phyloP scores from a whole-genome alignment of 2,113 vertebrate species.

The Pongo abelii region DNA sequence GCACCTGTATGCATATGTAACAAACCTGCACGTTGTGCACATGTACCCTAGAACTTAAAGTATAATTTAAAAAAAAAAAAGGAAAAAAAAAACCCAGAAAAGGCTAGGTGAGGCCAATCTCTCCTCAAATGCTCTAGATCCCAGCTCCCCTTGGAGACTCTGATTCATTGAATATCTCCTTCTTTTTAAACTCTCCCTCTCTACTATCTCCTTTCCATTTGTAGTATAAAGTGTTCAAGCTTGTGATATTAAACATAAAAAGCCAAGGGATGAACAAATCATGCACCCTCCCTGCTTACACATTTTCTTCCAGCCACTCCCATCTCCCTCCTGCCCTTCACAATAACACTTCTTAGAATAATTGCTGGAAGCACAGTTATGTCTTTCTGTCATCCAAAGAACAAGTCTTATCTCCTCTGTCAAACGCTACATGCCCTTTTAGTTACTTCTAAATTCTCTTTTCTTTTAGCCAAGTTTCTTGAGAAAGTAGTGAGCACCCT shows the following conservation, averaged over 20 bases:
- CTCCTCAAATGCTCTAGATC: not conserved
- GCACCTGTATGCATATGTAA: too few relatives aligned
- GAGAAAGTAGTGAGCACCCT: not conserved
- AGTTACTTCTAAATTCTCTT: not conserved
- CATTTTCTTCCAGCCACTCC: not conserved
- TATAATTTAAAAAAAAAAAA: too few relatives aligned
- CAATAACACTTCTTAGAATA: not conserved
- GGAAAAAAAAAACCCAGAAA: not conserved
- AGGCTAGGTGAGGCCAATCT: not conserved
- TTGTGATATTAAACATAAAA: not conserved
- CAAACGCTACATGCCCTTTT: not conserved
- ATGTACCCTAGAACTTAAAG: too few relatives aligned
- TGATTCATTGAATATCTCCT: not conserved
- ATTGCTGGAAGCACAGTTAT: not conserved
- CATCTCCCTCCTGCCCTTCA: not conserved
- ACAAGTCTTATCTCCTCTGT: not conserved
- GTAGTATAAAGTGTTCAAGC: not conserved
- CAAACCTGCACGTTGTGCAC: too few relatives aligned
- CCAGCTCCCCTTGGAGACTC: not conserved
- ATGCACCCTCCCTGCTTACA: not conserved
- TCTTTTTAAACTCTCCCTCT: not conserved
- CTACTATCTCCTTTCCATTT: not conserved
- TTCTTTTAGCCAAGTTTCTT: not conserved
- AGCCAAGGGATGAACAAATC: not conserved
- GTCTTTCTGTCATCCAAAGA: not conserved